Evolutionary conservation across 2,113 vertebrate genomes (phyloP), one percentile per base, ranked within the genome.

Genomic region (Vulpes vulpes): DNA sequence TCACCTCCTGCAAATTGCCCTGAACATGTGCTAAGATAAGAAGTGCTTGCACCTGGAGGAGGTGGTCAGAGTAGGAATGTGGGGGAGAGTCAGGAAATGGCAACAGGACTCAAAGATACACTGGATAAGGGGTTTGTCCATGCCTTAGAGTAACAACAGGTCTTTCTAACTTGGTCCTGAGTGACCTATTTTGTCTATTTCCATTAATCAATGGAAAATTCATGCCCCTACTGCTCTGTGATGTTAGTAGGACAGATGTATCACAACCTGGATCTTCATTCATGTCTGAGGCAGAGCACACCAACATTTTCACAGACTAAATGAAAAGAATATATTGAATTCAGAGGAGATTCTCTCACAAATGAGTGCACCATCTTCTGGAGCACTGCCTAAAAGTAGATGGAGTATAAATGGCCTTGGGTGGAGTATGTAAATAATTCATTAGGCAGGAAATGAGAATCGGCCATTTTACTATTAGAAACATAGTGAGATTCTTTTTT

Each of bases 361-460:
- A 86, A 82, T 55, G 74, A 92, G 38, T 38, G 6, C 3, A 0
- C 49, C 38, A 64, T 53, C 27, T 38, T 95, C 49, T 83, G 67
- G 79, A 95, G 51, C 67, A 38, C 8, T 87, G 49, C 82, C 49
- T 71, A 92, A 95, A 20, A 69, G 51, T 35, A 92, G 30, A 74
- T 49, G 59, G 93, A 94, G 84, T 76, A 69, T 88, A 92, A 94
- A 95, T 76, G 19, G 81, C 88, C 91, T 95, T 76, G 6, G 11
- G 64, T 7, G 12, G 60, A 86, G 38, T 96, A 88, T 82, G 62
- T 90, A 97, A 97, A 96, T 98, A 97, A 98, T 95, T 96, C 51
- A 95, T 96, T 91, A 91, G 38, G 51, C 55, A 81, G 91, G 88
- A 97, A 97, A 97, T 97, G 74, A 96, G 74, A 98, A 89, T 57